Conservation (phyloP, 1,140 invertebrate species). For the Dermatophagoides farinae region DNA sequence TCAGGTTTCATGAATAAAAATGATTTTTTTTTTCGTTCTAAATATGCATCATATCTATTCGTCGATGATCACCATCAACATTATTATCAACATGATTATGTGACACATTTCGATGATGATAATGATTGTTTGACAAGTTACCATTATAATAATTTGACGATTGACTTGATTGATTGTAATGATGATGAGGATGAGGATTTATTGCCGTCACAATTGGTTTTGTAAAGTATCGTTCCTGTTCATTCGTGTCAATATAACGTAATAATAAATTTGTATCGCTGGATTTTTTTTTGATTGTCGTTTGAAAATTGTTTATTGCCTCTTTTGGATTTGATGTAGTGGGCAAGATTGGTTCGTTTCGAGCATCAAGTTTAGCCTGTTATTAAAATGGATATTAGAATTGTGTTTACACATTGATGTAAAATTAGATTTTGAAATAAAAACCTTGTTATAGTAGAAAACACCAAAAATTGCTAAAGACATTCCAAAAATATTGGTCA, state of each 20-base stretch:
- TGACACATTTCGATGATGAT: too few relatives aligned
- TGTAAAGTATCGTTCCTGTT: background rate
- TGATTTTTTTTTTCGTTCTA: background rate
- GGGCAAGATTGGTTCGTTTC: background rate
- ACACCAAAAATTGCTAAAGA: conserved; percentile 69
- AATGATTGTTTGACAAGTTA: too few relatives aligned
- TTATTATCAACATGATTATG: too few relatives aligned
- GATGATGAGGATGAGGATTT: background rate
- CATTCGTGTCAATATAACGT: background rate
- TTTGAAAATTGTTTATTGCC: background rate
- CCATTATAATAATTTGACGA: too few relatives aligned
- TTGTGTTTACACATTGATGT: background rate
- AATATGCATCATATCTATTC: conserved; percentile 4
- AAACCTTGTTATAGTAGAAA: conserved; percentile 53
- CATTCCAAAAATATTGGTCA: conserved; percentile 74
- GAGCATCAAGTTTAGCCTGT: background rate
- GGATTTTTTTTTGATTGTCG: background rate
- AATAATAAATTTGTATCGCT: background rate
- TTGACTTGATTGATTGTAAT: too few relatives aligned
- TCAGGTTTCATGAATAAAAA: background rate
- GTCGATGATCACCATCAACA: background rate
- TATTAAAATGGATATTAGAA: background rate
- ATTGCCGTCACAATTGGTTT: background rate
- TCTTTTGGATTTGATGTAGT: background rate
- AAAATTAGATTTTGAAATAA: too few relatives aligned